phyloP scores from a whole-genome alignment of 2,888 invertebrate species.

The Nymphalis polychloros region DNA sequence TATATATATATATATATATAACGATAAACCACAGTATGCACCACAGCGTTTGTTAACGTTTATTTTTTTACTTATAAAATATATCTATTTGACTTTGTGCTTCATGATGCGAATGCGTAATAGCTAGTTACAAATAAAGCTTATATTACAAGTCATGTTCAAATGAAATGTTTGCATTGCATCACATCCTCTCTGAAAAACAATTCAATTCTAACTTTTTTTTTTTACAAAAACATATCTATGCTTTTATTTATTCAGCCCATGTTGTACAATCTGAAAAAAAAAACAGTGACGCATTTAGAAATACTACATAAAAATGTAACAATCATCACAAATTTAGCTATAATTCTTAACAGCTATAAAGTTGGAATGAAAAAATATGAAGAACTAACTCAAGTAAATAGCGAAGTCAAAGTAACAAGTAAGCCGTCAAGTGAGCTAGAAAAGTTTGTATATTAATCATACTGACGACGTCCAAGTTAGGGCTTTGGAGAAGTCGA shows the following conservation, averaged over 20 bases:
- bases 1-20: too few relatives aligned
- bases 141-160: neutral
- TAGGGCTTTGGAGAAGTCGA: slow-evolving; percentile 10
- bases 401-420: slow-evolving; percentile 17
- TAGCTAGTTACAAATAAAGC: too few relatives aligned
- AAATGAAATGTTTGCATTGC: neutral
- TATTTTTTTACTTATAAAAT: too few relatives aligned
- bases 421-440: slow-evolving; percentile 27
- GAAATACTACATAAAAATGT: neutral
- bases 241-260: neutral
- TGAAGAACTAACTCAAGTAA: slow-evolving; percentile 1
- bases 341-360: neutral
- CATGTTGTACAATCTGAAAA: neutral
- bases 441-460: slow-evolving; percentile 32
- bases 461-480: slow-evolving; percentile 23
- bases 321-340: neutral
- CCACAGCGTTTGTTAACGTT: too few relatives aligned
- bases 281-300: too few relatives aligned
- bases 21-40: too few relatives aligned
- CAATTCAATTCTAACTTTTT: neutral
- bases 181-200: neutral
- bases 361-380: neutral
- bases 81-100: too few relatives aligned
- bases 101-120: too few relatives aligned
- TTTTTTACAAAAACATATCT: slow-evolving; percentile 1